Evolutionary conservation across 1,140 invertebrate species (phyloP).

Genomic region (Zaprionus taronus): DNA sequence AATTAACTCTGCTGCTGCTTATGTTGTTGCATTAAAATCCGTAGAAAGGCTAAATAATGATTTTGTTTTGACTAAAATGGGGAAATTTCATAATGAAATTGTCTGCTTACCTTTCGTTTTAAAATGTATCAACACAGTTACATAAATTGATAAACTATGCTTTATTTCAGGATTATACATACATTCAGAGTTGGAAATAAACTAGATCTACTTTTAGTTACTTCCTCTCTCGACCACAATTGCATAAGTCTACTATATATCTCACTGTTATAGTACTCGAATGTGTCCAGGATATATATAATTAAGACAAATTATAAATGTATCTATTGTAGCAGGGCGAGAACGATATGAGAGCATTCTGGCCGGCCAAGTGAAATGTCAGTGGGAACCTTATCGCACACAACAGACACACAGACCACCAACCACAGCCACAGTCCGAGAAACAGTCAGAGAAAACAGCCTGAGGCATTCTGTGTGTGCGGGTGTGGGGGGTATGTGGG

Average conservation of each 20-base stretch:
- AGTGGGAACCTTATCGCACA: constrained; percentile 38
- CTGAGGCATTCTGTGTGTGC: not conserved
- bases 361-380: constrained; percentile 42
- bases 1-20: no score
- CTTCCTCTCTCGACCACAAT: no score
- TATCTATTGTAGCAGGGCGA: constrained; percentile 21
- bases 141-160: no score
- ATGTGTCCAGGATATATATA: not conserved
- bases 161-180: no score
- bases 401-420: not conserved
- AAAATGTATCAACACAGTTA: no score
- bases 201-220: no score
- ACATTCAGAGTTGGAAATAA: no score
- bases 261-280: not conserved
- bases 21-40: no score
- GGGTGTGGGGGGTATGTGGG: not conserved
- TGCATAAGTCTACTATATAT: not conserved
- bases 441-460: not conserved
- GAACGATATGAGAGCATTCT: constrained; percentile 27
- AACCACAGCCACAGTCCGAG: constrained; percentile 1
- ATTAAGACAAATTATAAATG: constrained; percentile 22
- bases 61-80: no score
- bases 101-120: no score
- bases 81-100: no score
- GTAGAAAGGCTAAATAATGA: no score